phyloP scores from a whole-genome alignment of 1,140 invertebrate species.

The Bilobella aurantiaca region DNA sequence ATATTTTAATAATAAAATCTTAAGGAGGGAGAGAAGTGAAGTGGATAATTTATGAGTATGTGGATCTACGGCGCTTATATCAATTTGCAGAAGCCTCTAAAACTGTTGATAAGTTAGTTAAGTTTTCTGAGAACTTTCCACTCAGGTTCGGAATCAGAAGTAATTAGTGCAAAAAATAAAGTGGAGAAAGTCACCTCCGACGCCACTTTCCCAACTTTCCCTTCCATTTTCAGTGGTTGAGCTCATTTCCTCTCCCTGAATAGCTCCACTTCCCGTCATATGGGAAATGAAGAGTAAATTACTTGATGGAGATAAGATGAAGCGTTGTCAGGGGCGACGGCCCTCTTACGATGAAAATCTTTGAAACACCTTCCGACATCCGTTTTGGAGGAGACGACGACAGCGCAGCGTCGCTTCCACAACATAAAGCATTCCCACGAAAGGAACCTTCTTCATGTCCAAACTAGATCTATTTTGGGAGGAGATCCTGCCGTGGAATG shows the following conservation, averaged over 20 bases:
- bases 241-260: neutral
- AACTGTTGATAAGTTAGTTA: neutral
- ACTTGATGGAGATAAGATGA: conserved; percentile 1
- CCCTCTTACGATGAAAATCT: neutral
- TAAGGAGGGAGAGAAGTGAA: neutral
- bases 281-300: conserved; percentile 1
- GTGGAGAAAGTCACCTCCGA: neutral
- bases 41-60: neutral
- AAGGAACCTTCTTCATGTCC: no score
- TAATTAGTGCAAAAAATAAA: neutral
- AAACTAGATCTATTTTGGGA: no score
- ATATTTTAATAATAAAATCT: neutral
- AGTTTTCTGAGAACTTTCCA: neutral
- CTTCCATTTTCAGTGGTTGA: neutral
- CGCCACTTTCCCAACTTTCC: neutral
- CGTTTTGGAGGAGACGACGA: no score
- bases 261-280: neutral
- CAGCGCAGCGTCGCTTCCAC: no score
- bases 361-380: no score
- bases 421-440: no score
- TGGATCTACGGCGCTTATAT: neutral
- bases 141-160: neutral
- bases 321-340: neutral
- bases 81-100: neutral
- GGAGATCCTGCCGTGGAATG: no score